Evolutionary conservation across 2,113 vertebrate genomes (phyloP), one percentile per base, ranked within the genome.

Genomic region (Cairina moschata): DNA sequence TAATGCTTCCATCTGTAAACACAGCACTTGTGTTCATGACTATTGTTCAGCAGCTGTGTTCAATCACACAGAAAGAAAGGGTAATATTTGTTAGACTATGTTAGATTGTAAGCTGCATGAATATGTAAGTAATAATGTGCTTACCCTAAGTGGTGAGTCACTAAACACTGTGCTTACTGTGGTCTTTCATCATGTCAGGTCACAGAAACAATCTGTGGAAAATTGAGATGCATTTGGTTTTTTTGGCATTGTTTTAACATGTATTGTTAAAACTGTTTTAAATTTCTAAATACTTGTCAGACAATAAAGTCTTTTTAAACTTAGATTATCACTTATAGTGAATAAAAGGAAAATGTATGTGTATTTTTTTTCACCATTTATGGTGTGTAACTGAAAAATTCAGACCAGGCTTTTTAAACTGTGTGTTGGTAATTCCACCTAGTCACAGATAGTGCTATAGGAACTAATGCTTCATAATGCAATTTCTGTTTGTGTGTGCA

Each of bases 361-460:
- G 4, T 17, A 31, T 63, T 23, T 32, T 31, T 3, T 1, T 0
- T 4, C 31, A 18, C 14, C 3, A 5, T 50, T 87, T 79, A 18
- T 34, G 21, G 13, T n/a, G 8, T 60, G 29, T 32, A 55, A 80
- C 42, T 68, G 18, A 23, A 65, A 79, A 65, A 71, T 75, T 46
- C 23, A 75, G 36, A 67, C 9, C 7, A 44, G 72, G 13, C 5
- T 38, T 90, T 91, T 74, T 63, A 23, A 63, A 65, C 25, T 38
- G 9, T 38, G 13, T 11, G 2, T 58, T 48, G n/a, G 6, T 71
- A 80, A 55, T 76, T 84, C 26, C 9, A 13, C 0, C 0, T 32
- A 58, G 22, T 76, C 18, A 9, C 2, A 1, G n/a, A 14, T 38
- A 40, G 25, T 36, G 13, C 42, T 59, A 12, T 20, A 42, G 58